Base-by-base conservation (phyloP, 2,113 vertebrate genomes). In the Progne subis region DNA sequence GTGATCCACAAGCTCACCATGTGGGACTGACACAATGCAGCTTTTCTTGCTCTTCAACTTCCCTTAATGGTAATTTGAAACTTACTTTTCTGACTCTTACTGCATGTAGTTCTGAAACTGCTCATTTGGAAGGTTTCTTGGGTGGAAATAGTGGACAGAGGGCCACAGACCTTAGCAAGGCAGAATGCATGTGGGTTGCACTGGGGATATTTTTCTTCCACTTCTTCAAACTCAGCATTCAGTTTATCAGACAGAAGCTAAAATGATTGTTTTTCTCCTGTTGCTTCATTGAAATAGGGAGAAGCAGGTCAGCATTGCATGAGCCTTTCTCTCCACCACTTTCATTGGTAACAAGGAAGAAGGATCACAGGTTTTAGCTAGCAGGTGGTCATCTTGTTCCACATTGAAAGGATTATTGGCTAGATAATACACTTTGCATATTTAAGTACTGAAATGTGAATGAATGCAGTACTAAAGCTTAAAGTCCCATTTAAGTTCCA, bases 31-130 rank as follows among this genome's bases (percentile, higher is more conserved):
- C 52, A 67, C 69, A 64, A 12, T 69, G 80, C 81, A 81, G 67
- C 63, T 90, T 94, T 92, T 94, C 70, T 94, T 92, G 85, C 88
- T 92, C 25, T 46, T 82, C 55, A 16, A 2, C 49, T 94, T 85
- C n/a, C 44, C 25, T 31, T 37, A 11, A 55, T n/a, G 12, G 57
- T 72, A 90, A 72, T 74, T 90, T 43, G 76, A 94, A 77, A 69
- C 18, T 29, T 71, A 16, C 1, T 61, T 84, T 77, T 18, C 4
- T 16, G 29, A 19, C 43, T 78, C 10, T 46, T 39, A 10, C 49
- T 53, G 21, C 43, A 4, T 11, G 2, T 57, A 72, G 37, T 57
- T 88, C 59, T 53, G 78, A 61, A 85, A n/a, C 31, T 52, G 52
- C 56, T 77, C 1, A 0, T 43, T 71, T 17, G 21, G 20, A 44